Conservation (phyloP, 1,140 invertebrate genomes). For the Bursaphelenchus mucronatus region DNA sequence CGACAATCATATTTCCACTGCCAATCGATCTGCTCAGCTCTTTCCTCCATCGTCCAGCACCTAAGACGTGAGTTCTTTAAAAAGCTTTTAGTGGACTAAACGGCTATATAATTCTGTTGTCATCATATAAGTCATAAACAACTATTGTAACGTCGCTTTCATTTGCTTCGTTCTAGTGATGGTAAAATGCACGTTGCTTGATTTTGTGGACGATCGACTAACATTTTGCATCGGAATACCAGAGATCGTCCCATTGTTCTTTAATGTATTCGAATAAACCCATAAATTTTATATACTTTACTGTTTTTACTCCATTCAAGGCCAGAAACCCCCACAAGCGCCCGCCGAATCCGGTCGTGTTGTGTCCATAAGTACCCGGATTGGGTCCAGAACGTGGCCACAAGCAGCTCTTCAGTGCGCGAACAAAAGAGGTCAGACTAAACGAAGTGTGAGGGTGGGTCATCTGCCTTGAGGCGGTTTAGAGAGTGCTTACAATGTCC, state of each 20-base stretch:
- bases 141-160: too few relatives aligned
- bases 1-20: conserved; percentile 87
- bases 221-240: too few relatives aligned
- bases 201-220: too few relatives aligned
- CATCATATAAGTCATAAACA: too few relatives aligned
- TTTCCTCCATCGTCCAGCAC: conserved; percentile 34
- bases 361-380: conserved; percentile 55
- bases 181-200: too few relatives aligned
- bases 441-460: neutral
- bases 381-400: conserved; percentile 44
- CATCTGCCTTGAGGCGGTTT: neutral
- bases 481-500: too few relatives aligned
- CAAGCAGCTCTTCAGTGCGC: conserved; percentile 2
- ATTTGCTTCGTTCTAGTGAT: too few relatives aligned
- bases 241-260: too few relatives aligned
- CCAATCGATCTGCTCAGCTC: conserved; percentile 51
- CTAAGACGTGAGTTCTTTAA: conserved; percentile 45
- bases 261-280: too few relatives aligned
- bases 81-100: neutral
- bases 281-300: too few relatives aligned
- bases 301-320: conserved; percentile 22
- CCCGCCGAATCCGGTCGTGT: conserved; percentile 51
- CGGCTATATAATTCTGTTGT: too few relatives aligned
- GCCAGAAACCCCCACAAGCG: conserved; percentile 41
- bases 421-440: neutral